Percentiles rank a stretch among this genome's conserved stretches.
These are phyloP conservation scores for Holacanthella duospinosa DNA, from an alignment of 2,888 invertebrate species.

Conservation along the genomic window DNA sequence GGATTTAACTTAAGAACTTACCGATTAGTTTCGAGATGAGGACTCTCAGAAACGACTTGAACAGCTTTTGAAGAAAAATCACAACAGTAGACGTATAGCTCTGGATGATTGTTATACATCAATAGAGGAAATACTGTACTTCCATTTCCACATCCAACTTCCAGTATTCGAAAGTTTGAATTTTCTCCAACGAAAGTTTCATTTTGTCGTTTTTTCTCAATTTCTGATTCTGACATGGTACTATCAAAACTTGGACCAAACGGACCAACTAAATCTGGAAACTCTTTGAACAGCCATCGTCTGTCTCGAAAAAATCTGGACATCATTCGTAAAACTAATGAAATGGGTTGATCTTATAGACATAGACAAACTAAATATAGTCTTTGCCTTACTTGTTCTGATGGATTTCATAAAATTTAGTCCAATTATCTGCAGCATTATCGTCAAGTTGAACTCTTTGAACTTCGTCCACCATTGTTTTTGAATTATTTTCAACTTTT, in stretches of 20 bases:
- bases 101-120: conserved; percentile 54
- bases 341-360: neutral
- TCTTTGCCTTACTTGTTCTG: conserved; percentile 53
- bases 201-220: conserved; percentile 14
- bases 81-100: conserved; percentile 71
- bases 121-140: conserved; percentile 89
- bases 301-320: conserved; percentile 88
- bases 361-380: neutral
- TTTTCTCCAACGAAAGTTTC: conserved; percentile 33
- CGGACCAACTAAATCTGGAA: conserved; percentile 54
- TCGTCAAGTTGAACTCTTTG: conserved; percentile 56
- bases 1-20: no score
- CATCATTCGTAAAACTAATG: no score
- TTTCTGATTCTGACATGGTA: conserved; percentile 13
- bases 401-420: conserved; percentile 81
- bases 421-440: conserved; percentile 76
- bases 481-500: conserved; percentile 65
- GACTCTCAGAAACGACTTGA: conserved; percentile 61
- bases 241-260: conserved; percentile 20
- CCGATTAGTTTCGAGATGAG: conserved; percentile 52
- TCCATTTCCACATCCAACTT: conserved; percentile 54
- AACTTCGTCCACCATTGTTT: conserved; percentile 51
- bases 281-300: conserved; percentile 93
- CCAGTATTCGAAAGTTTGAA: conserved; percentile 44
- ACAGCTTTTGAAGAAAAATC: conserved; percentile 87